Conservation (phyloP, 2,113 vertebrate genomes). For the Gadus macrocephalus region DNA sequence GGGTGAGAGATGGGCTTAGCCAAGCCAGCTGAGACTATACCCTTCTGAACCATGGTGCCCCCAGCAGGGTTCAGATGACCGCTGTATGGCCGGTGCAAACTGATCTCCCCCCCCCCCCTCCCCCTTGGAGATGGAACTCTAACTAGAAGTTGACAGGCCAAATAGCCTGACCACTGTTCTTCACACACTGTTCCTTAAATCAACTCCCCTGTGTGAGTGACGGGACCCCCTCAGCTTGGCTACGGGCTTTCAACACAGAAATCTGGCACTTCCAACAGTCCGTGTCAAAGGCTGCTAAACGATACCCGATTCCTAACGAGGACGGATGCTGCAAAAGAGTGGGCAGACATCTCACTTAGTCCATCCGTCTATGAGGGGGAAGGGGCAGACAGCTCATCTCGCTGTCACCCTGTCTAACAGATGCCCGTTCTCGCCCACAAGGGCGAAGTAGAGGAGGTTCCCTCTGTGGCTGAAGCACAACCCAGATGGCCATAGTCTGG, state of each 20-base stretch:
- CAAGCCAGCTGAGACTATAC: conserved; percentile 4
- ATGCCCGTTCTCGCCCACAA: neutral
- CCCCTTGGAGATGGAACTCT: conserved; percentile 58
- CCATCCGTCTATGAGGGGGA: conserved; percentile 5
- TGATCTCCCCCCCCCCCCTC: conserved; percentile 33
- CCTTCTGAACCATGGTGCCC: conserved; percentile 27
- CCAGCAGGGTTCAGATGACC: conserved; percentile 28
- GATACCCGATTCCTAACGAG: conserved; percentile 1
- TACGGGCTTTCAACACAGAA: conserved; percentile 3
- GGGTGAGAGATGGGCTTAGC: no score
- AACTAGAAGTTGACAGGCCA: conserved; percentile 49
- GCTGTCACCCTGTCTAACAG: neutral
- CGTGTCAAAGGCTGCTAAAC: conserved; percentile 22
- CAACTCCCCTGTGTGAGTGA: conserved; percentile 29
- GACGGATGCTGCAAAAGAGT: conserved; percentile 34
- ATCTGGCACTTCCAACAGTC: conserved; percentile 3
- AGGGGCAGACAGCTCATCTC: conserved; percentile 12
- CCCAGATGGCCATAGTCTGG: conserved; percentile 11
- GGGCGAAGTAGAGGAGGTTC: neutral
- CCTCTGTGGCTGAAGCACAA: conserved; percentile 14
- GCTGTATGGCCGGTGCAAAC: conserved; percentile 33
- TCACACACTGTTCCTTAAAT: conserved; percentile 25
- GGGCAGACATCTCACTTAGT: conserved; percentile 32
- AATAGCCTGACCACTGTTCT: conserved; percentile 41
- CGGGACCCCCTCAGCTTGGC: conserved; percentile 30